Evolutionary conservation across 2,113 vertebrate genomes (phyloP).

Genomic region (Grallaria varia): DNA sequence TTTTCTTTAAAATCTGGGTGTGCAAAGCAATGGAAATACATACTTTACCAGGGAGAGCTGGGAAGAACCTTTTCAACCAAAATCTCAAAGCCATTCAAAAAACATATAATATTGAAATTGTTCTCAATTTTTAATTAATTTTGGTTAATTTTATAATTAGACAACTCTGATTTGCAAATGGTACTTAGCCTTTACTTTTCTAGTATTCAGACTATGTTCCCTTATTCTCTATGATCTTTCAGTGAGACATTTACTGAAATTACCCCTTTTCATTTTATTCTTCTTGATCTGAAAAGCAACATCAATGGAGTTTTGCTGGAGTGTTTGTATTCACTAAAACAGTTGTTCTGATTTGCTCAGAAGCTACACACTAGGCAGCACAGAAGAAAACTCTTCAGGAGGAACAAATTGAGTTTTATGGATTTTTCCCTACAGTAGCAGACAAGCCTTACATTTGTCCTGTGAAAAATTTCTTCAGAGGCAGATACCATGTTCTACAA

Average conservation of each 20-base stretch:
- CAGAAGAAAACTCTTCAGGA: background rate
- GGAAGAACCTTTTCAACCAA: background rate
- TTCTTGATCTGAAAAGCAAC: background rate
- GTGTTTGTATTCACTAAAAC: background rate
- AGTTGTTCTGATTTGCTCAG: background rate
- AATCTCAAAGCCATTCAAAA: background rate
- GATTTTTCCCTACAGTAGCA: background rate
- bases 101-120: background rate
- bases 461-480: background rate
- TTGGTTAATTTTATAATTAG: background rate
- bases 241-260: background rate
- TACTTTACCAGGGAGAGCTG: background rate
- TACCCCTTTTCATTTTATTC: background rate
- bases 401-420: background rate
- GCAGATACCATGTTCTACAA: background rate
- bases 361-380: background rate
- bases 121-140: background rate
- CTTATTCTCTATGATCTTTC: background rate
- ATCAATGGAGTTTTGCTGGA: background rate
- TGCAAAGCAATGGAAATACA: background rate
- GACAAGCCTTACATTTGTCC: background rate
- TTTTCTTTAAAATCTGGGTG: background rate
- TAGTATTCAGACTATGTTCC: background rate
- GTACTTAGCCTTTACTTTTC: background rate
- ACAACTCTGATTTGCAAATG: background rate